Base-by-base conservation (phyloP, 2,888 invertebrate genomes). In the Campoplex capitator region DNA sequence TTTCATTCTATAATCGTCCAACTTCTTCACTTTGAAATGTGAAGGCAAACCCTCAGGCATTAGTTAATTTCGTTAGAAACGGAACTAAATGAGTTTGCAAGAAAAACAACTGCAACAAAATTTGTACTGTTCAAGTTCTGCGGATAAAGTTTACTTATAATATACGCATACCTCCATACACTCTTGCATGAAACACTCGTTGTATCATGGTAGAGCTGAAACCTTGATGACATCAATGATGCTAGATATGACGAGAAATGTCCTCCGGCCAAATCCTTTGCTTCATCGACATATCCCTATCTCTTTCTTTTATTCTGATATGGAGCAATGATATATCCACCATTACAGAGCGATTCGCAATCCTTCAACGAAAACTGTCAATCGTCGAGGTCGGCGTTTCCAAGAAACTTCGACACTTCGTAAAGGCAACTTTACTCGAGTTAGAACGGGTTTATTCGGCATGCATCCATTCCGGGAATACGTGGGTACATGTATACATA, bases 281-380 rank as follows among this genome's bases (percentile, higher is more conserved):
- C 75, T 70, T n/a, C 75, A 73, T 51, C n/a, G 54, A 42, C 45
- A 16, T 67, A 67, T 67, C 35, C 35, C 67, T 65, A 65, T 51
- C 67, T 35, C 51, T 54, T 67, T 38, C 54, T 48, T 42, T 45
- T 54, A 54, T 38, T 23, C 71, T 65, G 11, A 54, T 32, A 32
- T n/a, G 38, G 38, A 32, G 76, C 16, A 65, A 54, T 28, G 42
- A 48, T 42, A 48, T 42, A 16, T 28, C 58, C 45, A 65, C 45
- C 58, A 75, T 76, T 58, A 62, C 70, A 56, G 62, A 56, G 51
- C 73, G 65, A 70, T 71, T 56, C 65, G 45, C 48, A 75, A 84
- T 67, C 78, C 82, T 48, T 84, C 75, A 78, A 78, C 78, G 75
- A 4, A 78, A 87, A 84, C 84, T 87, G 84, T 78, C 87, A 84